These are phyloP conservation scores for Branchipolynoe longqiensis DNA, from an alignment of 2,888 invertebrate species.

Conservation along the genomic window DNA sequence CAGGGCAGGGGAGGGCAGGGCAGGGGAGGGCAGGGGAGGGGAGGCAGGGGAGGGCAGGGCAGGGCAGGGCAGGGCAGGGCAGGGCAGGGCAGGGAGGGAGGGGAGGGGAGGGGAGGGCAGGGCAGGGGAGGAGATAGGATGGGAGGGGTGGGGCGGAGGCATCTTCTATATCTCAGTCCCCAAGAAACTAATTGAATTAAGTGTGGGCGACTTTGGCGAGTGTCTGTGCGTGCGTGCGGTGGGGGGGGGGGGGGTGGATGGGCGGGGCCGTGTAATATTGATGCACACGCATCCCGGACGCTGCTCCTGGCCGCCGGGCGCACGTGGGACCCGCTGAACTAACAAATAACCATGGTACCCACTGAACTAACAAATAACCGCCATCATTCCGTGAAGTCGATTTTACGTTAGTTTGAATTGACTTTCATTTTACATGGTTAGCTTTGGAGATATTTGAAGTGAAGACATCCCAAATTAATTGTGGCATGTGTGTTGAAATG, in stretches of 20 bases:
- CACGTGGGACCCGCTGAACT: no score
- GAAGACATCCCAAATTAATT: no score
- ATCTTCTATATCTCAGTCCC: neutral
- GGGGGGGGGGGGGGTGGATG: neutral
- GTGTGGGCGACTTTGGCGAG: neutral
- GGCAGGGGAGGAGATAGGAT: neutral
- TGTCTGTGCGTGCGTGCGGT: no score
- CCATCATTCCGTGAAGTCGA: no score
- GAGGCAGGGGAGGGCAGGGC: neutral
- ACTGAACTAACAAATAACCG: no score
- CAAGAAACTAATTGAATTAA: slow-evolving; percentile 48
- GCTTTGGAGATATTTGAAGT: no score
- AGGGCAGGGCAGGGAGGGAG: neutral
- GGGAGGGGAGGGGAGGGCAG: neutral
- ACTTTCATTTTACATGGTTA: no score
- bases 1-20: neutral
- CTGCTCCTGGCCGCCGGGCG: neutral
- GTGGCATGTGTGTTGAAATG: no score
- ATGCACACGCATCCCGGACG: slow-evolving; percentile 6
- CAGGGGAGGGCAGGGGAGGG: neutral
- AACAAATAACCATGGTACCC: no score
- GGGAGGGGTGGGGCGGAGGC: neutral
- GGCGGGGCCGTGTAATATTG: slow-evolving; percentile 12
- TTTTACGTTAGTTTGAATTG: no score
- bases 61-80: neutral